Evolutionary conservation across 2,888 invertebrate species (phyloP).

Genomic region (Acanthopleura granulata): DNA sequence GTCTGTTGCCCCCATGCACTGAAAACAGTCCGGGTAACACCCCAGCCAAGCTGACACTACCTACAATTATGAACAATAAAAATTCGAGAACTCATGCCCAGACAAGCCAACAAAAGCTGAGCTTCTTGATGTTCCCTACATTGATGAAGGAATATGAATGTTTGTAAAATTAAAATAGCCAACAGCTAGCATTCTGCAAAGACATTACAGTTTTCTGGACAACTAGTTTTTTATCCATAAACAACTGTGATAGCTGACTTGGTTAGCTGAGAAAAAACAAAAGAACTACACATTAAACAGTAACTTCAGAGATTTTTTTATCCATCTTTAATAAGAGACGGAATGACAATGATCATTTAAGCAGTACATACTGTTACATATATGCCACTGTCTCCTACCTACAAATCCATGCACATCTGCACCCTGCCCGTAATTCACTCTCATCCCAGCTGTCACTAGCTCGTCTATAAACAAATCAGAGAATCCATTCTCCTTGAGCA

Average conservation of each 20-base stretch:
- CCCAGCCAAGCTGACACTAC: constrained; percentile 74
- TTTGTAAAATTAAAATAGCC: not conserved
- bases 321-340: too few species aligned
- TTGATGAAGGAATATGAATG: not conserved
- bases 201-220: too few species aligned
- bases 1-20: constrained; percentile 75
- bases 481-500: constrained; percentile 70
- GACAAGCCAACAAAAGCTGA: not conserved
- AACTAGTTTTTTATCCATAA: too few species aligned
- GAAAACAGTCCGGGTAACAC: constrained; percentile 74
- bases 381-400: constrained; percentile 61
- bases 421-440: constrained; percentile 77
- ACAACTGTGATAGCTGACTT: too few species aligned
- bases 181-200: too few species aligned
- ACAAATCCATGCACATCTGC: constrained; percentile 74
- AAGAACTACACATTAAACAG: too few species aligned
- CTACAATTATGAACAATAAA: constrained; percentile 59
- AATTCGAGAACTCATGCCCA: not conserved
- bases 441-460: constrained; percentile 73
- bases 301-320: too few species aligned
- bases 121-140: not conserved
- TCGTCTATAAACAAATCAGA: constrained; percentile 73
- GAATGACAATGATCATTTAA: too few species aligned
- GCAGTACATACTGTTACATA: too few species aligned
- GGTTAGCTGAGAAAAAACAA: too few species aligned